Evolutionary conservation across 2,797 vertebrate species (phyloP), one percentile per base, ranked within the genome.

Genomic region (Periparus ater): DNA sequence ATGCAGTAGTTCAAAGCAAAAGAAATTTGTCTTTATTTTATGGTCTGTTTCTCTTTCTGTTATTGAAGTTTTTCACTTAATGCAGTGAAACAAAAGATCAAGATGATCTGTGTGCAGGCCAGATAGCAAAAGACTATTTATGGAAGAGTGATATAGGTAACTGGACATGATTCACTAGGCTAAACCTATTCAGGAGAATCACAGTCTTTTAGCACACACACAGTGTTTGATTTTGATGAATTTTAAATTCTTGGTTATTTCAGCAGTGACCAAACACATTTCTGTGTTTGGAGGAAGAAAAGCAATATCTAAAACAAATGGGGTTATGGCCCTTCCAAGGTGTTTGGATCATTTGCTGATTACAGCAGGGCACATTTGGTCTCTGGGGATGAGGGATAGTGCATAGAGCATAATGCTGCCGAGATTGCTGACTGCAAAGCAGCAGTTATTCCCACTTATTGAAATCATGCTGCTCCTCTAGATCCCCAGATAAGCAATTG

Each of bases 401-500:
- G 38, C 38, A 40, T 40, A 40, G 38, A 58, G 7, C 1, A 3
- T 55, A 57, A 21, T 80, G 50, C 67, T 50, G 72, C 20, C 0
- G 13, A 91, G 60, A 61, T 26, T 96, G 71, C 54, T 65, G 61
- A 80, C 66, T 91, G 62, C 61, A 89, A 67, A 82, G 76, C 26
- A 81, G 70, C 74, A 74, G 81, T 91, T 92, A 89, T 95, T 89
- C 22, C 71, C 42, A 18, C 25, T 80, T 80, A 63, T 5, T 86
- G 54, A 70, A 66, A 89, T 66, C 63, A 61, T 0, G 2, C 50
- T 91, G 63, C 32, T 93, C 27, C 63, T 72, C 51, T 60, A 66
- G 60, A 79, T 92, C 60, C 57, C 67, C 63, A 93, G 76, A 68
- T 70, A 95, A 77, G 53, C 78, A 81, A 82, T 77, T 94, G 84